phyloP scores from a whole-genome alignment of 1,140 invertebrate species.

The Leptoteleia sp. region DNA sequence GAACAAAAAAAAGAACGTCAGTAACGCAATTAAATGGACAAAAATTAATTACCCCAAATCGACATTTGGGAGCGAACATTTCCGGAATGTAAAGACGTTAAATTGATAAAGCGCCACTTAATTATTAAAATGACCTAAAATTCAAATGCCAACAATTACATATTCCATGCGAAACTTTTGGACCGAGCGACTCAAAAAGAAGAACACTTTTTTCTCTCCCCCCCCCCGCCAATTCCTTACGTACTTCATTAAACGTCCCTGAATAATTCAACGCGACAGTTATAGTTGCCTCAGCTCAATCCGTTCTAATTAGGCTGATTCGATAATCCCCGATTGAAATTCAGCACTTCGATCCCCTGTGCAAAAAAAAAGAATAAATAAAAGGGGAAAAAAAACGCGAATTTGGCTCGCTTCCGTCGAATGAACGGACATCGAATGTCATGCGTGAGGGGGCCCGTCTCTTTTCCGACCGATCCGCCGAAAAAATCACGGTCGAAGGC shows the following conservation, averaged over 20 bases:
- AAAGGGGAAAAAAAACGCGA: conserved; percentile 11
- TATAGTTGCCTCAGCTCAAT: conserved; percentile 44
- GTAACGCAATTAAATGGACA: no score
- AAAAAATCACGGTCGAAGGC: conserved; percentile 38
- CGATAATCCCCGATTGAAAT: conserved; percentile 59
- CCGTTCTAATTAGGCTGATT: conserved; percentile 52
- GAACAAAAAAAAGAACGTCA: no score
- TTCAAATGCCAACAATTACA: conserved; percentile 33
- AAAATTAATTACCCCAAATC: no score
- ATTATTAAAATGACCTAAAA: conserved; percentile 24
- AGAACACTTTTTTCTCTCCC: conserved; percentile 34
- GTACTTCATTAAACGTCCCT: conserved; percentile 50
- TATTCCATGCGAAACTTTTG: conserved; percentile 1
- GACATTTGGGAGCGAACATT: no score
- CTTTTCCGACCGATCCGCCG: conserved; percentile 8
- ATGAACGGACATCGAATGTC: conserved; percentile 5
- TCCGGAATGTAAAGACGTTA: no score
- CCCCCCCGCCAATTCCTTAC: conserved; percentile 37
- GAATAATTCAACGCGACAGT: conserved; percentile 52
- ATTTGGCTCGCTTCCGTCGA: conserved; percentile 8
- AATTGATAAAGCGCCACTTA: no score
- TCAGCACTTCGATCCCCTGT: conserved; percentile 34
- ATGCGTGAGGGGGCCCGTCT: conserved; percentile 3
- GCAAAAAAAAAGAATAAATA: no score
- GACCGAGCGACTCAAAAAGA: conserved; percentile 9